Evolutionary conservation across 1,140 invertebrate genomes (phyloP), one percentile per base, ranked within the genome.

Genomic region (Aradophagus sp.): DNA sequence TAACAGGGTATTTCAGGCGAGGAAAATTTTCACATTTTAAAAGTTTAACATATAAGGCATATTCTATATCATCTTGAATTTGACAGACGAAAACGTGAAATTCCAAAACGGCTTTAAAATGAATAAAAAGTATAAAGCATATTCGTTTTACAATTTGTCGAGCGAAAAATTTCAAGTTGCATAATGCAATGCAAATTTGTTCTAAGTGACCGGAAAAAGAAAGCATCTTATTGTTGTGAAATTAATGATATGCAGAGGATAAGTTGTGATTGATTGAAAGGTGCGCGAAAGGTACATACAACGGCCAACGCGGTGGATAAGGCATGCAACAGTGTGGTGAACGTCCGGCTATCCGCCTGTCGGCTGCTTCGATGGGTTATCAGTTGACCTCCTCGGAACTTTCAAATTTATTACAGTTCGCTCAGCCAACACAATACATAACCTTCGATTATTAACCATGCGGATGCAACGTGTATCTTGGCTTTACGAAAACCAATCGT

Each of bases 321-420:
- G 17, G 32, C 31, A 58, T 41, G 44, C 42, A 13, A 4, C 17
- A 1, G 20, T 20, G 55, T 68, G 65, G 65, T 68, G 47, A 68
- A 68, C 55, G 65, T 55, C 65, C 65, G 65, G 39, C 55, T 69
- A 69, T 69, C 56, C 66, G 29, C 16, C 38, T 26, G 55, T 44
- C 41, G 34, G 48, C 31, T 50, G 48, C 56, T 62, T 48, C 55
- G 23, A 39, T 29, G 48, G 65, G 65, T 68, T 68, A 68, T 68
- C 65, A 42, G 48, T 62, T 69, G 56, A 69, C 58, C 56, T 41
- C 66, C 62, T 44, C 50, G 31, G 26, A 23, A 62, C 44, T 69
- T 56, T 50, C 66, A 62, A 62, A 58, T 69, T 62, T 69, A 62
- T 56, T 69, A 69, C 58, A 69, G 50, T 56, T 69, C 32, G 44